Conservation (phyloP, 2,113 vertebrate genomes). For the Lamprologus speciosus region DNA sequence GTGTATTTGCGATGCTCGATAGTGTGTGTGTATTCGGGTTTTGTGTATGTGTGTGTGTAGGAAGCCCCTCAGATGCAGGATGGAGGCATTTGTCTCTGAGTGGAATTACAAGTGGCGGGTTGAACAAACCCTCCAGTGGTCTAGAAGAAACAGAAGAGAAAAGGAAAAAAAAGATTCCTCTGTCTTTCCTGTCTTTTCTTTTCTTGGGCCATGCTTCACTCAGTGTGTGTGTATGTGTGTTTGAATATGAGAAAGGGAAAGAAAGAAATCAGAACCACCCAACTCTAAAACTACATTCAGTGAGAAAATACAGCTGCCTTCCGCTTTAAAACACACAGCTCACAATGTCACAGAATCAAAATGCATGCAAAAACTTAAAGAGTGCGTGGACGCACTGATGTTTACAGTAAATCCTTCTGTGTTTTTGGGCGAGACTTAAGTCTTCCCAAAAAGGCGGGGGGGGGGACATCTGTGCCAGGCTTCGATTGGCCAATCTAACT, state of each 20-base stretch:
- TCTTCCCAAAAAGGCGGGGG: not conserved
- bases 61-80: slow-evolving; percentile 46
- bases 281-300: not conserved
- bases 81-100: slow-evolving; percentile 63
- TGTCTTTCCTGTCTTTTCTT: slow-evolving; percentile 33
- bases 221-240: not conserved
- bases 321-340: not conserved
- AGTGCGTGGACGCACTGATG: not conserved
- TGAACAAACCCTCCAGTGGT: slow-evolving; percentile 54
- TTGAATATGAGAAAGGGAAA: not conserved
- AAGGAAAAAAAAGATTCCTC: slow-evolving; percentile 3
- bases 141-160: slow-evolving; percentile 23
- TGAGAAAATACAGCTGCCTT: not conserved
- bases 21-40: not conserved
- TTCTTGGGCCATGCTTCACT: not conserved
- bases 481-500: slow-evolving; percentile 25
- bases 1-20: not conserved
- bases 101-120: slow-evolving; percentile 66
- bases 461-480: slow-evolving; percentile 37
- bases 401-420: not conserved
- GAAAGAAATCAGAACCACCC: not conserved
- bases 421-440: slow-evolving; percentile 22
- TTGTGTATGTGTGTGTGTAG: not conserved
- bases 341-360: not conserved
- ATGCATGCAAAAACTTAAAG: not conserved